Base-by-base conservation (phyloP, 2,888 invertebrate species). In the Masnerella sp. region DNA sequence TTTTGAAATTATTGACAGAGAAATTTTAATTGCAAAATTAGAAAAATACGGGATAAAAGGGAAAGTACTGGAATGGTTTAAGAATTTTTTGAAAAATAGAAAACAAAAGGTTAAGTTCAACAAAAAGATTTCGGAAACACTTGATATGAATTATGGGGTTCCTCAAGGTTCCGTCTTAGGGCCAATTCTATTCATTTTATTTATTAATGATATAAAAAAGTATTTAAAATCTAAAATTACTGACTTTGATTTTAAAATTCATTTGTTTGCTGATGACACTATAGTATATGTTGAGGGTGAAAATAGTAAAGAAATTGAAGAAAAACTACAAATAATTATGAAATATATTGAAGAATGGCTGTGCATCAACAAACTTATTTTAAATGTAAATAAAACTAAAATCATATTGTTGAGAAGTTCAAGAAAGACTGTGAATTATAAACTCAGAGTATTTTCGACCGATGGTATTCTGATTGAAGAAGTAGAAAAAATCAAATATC, bases 221-320 rank as follows among this genome's bases (percentile, higher is more conserved):
- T 14, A 36, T 4, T 7, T 36, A 14, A 5, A 36, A 36, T 0
- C 3, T 4, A 36, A 36, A 7, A 12, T 1, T 14, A 12, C 14
- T 3, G 14, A 36, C 7, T 12, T 36, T 36, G 5, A 40, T n/a
- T 54, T 38, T 28, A 40, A 54, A 28, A 40, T 54, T 28, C 54
- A 54, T 7, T 20, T 54, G 11, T 54, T 40, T 28, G 54, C 54
- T 11, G 54, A 54, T 11, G 38, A 54, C 14, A 40, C 54, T 15
- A 54, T 40, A 7, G 15, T 40, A 5, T 52, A 25, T 11, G 28
- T 40, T 8, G 15, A 22, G 15, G 52, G 25, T 0, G 52, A 52
- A 2, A 28, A 22, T 40, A 11, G 1, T 12, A 9, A 7, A n/a
- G 17, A 28, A 28, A 40, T 52, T 25, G 25, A 52, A 17, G 17